Conservation (phyloP, 2,797 vertebrate species). For the Macrochelys suwanniensis region DNA sequence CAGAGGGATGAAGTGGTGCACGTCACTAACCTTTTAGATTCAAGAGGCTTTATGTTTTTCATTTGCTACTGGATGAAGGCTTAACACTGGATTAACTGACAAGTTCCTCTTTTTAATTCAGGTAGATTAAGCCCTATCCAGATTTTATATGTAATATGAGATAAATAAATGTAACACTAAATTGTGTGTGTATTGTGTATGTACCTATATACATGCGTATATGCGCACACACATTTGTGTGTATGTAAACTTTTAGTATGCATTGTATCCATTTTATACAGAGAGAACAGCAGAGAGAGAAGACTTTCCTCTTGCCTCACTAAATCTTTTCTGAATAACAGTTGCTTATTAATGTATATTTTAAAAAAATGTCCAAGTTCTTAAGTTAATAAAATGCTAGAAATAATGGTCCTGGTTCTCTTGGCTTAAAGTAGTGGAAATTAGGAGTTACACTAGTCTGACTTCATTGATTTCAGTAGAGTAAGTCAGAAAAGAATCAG, state of each 20-base stretch:
- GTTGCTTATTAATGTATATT: background rate
- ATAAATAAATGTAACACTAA: background rate
- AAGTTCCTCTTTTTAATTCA: slow-evolving; percentile 80
- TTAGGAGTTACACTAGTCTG: background rate
- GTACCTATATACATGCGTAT: background rate
- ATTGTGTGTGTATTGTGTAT: background rate
- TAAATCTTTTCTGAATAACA: background rate
- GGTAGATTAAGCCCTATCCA: slow-evolving; percentile 79
- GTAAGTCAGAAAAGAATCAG: background rate
- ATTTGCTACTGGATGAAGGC: slow-evolving; percentile 80
- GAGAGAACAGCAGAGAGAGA: background rate
- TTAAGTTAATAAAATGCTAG: background rate
- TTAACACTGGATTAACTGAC: slow-evolving; percentile 83
- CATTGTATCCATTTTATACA: background rate
- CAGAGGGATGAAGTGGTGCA: slow-evolving; percentile 74
- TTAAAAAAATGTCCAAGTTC: background rate
- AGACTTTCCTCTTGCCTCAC: background rate
- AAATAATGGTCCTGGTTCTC: background rate
- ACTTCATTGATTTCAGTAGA: no score
- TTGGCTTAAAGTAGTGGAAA: background rate
- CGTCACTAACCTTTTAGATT: slow-evolving; percentile 82
- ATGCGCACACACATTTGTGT: background rate
- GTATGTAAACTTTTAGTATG: background rate
- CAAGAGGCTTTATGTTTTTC: slow-evolving; percentile 82
- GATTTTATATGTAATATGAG: slow-evolving; percentile 46